Base-by-base conservation (phyloP, 2,797 vertebrate species). In the Serranus cabrilla region DNA sequence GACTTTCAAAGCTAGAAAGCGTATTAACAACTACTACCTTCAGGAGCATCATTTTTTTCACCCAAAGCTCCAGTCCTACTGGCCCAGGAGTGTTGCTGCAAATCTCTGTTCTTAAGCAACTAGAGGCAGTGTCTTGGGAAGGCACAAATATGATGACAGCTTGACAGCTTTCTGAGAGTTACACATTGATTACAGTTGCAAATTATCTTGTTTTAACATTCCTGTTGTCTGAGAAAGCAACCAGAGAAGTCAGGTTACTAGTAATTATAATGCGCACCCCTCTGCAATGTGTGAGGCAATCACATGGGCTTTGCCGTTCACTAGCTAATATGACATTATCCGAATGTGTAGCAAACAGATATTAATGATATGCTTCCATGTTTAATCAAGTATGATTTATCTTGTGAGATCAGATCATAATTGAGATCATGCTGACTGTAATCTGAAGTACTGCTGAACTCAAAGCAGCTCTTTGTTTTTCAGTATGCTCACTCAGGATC, bases 81-180 rank as follows among this genome's bases (percentile, higher is more conserved):
- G 9, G 18, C n/a, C 7, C 21, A 60, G 42, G 39, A 40, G 39
- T 40, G 25, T 10, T 27, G 46, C 8, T 45, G 56, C 11, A 64
- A 78, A 82, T 81, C 11, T 61, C 54, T 68, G 60, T 60, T 76
- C 13, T 78, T 71, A 42, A 47, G 7, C 4, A 39, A 18, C 12
- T 54, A 59, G n/a, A 45, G 17, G 21, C 14, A 0, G 11, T 18
- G 0, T 62, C 49, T 57, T 8, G 47, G 16, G 20, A 61, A 79
- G 23, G 69, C n/a, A 27, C 18, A 13, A 20, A 1, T 8, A 18
- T 73, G 17, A 50, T 73, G n/a, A n/a, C 57, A 71, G 16, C 72
- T 16, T 43, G 57, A 70, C 76, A 63, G 50, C 23, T 69, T 14
- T 59, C 6, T 25, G 20, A 58, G 10, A 12, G 21, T n/a, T 54